Evolutionary conservation across 2,113 vertebrate genomes (phyloP).

Genomic region (Daphoenositta chrysoptera): DNA sequence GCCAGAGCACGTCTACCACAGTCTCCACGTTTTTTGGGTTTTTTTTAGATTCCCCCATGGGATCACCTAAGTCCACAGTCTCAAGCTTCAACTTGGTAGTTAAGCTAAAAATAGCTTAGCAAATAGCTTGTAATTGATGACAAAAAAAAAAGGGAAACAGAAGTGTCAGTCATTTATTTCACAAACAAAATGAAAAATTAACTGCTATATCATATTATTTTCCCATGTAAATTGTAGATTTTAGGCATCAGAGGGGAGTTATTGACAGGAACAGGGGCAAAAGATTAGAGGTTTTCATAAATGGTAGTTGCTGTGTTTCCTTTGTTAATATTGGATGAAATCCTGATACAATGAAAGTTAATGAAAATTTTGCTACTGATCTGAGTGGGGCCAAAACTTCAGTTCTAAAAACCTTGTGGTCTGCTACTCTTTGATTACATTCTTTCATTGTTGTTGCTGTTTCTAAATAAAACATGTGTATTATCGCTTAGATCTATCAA

Average conservation of each 20-base stretch:
- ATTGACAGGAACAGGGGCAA: not conserved
- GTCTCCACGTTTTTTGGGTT: fast-evolving
- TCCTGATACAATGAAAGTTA: not conserved
- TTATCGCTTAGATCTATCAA: not conserved
- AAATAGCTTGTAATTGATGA: not conserved
- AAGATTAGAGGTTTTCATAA: not conserved
- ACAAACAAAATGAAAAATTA: not conserved
- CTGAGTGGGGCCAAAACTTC: not conserved
- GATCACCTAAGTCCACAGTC: not conserved
- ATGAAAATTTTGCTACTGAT: not conserved
- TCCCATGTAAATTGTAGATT: not conserved
- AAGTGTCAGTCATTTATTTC: not conserved
- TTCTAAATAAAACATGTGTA: not conserved
- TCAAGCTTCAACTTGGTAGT: not conserved
- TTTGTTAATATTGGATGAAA: not conserved
- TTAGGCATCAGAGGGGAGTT: not conserved
- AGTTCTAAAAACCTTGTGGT: not conserved
- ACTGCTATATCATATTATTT: not conserved
- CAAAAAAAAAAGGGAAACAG: not conserved
- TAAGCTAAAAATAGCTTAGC: not conserved
- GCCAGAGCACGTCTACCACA: not conserved
- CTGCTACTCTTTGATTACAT: not conserved
- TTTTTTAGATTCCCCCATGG: not conserved
- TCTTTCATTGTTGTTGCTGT: not conserved
- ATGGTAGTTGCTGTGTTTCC: not conserved